Base-by-base conservation (phyloP, 2,797 vertebrate species). In the Pangasius sanitwongsei region DNA sequence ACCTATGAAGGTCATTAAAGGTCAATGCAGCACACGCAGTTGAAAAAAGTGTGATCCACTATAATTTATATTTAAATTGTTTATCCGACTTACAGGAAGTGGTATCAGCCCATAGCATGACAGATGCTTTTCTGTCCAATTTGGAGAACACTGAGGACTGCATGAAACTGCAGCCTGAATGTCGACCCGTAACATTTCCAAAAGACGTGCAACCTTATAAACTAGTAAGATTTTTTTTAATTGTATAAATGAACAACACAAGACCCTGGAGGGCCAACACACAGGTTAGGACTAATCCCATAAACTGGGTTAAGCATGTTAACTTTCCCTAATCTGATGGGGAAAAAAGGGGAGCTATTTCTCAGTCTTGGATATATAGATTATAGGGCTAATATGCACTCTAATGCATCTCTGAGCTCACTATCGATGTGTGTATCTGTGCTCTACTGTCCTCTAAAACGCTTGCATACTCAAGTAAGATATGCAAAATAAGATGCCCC, bases 1-100 rank as follows among this genome's bases (percentile, higher is more conserved):
- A 93, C 91, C 91, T 87, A 25, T 92, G 94, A 96, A 96, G 95
- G 95, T 94, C 94, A 91, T 91, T 74, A 88, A 88, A 95, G 95
- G 96, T 96, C 94, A 96, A 70, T 77, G 92, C 88, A 93, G 91
- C 90, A 93, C 74, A 65, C 59, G 4, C 34, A 15, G 86, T 83
- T 84, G 16, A 57, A 41, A 84, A 78, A 87, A 87, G 72, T 63
- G 57, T 44, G 16, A 88, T 74, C 44, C 74, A 67, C 55, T 67
- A 31, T 53, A 57, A 72, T 72, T 37, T 44, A 44, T 15, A 83
- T 70, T n/a, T 77, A 69, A 70, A 74, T 57, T 61, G 34, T 61
- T 75, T 86, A 72, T 86, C 11, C 1, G 15, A 57, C 1, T 69
- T 31, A 85, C 5, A 6, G 12, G 2, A 34, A 25, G 1, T 25